A percentile compares a stretch with the other conserved stretches of the same genome.
These are phyloP conservation scores for Brotula barbata DNA, from an alignment of 2,797 vertebrate species.

Conservation along the genomic window DNA sequence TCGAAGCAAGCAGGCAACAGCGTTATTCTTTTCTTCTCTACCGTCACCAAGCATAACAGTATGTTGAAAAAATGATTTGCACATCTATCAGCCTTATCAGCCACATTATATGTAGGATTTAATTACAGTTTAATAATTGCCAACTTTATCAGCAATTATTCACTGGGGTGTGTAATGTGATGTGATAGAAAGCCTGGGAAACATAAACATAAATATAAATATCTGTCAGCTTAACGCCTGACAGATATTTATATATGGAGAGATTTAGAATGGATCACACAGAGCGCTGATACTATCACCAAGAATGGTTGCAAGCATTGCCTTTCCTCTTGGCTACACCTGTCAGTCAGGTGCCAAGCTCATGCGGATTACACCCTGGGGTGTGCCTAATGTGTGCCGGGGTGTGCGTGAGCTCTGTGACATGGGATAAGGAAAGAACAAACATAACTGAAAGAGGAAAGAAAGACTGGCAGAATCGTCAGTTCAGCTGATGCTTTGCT, in stretches of 20 bases:
- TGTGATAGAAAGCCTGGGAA: slow-evolving; percentile 55
- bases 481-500: slow-evolving; percentile 57
- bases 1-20: slow-evolving; percentile 49
- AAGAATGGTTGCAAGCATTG: slow-evolving; percentile 55
- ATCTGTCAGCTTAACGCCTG: slow-evolving; percentile 50
- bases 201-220: too few species aligned
- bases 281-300: slow-evolving; percentile 69
- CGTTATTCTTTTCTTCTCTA: too few species aligned
- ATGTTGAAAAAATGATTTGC: slow-evolving; percentile 36
- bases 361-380: slow-evolving; percentile 44
- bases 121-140: slow-evolving; percentile 75
- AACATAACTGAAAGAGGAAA: slow-evolving; percentile 25
- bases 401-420: slow-evolving; percentile 41
- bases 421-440: slow-evolving; percentile 36
- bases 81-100: slow-evolving; percentile 66
- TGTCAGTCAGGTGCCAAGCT: slow-evolving; percentile 77
- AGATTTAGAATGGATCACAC: slow-evolving; percentile 47
- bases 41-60: slow-evolving; percentile 51
- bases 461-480: slow-evolving; percentile 40
- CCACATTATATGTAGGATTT: slow-evolving; percentile 69
- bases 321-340: slow-evolving; percentile 77
- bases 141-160: slow-evolving; percentile 75
- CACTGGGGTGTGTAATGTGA: slow-evolving; percentile 74
- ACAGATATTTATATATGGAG: slow-evolving; percentile 49
- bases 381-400: slow-evolving; percentile 46